These are phyloP conservation scores for Thamnophis elegans DNA, from an alignment of 2,797 vertebrate genomes.

Conservation along the genomic window DNA sequence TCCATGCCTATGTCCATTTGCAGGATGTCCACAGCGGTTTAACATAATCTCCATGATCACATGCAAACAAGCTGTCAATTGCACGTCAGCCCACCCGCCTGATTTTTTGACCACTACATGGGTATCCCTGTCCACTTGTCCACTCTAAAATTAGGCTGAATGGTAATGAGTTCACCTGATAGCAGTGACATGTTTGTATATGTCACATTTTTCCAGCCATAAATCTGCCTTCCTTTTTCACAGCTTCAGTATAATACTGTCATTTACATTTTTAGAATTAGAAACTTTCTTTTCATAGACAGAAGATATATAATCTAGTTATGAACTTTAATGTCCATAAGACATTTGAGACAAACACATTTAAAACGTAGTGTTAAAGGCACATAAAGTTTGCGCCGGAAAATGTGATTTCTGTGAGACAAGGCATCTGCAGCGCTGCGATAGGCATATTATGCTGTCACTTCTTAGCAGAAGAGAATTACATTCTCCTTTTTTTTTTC, in stretches of 20 bases:
- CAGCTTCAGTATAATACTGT: not conserved
- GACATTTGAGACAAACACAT: slow-evolving; percentile 18
- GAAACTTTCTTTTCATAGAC: slow-evolving; percentile 7
- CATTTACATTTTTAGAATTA: slow-evolving; percentile 35
- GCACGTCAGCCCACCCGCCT: not conserved
- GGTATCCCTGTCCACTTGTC: not conserved
- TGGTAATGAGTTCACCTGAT: not conserved
- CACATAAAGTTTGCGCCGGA: slow-evolving; percentile 26
- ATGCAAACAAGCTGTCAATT: not conserved
- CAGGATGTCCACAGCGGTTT: not conserved
- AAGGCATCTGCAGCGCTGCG: slow-evolving; percentile 6
- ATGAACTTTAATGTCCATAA: slow-evolving; percentile 12
- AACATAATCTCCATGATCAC: not conserved
- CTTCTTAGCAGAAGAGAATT: slow-evolving; percentile 1
- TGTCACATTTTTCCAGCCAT: not conserved
- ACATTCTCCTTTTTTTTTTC: not conserved
- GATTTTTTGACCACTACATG: not conserved
- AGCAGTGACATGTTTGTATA: not conserved
- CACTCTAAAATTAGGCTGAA: not conserved
- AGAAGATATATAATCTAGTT: slow-evolving; percentile 32
- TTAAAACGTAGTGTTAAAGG: slow-evolving; percentile 21
- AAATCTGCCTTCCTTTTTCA: not conserved
- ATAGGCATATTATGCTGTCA: slow-evolving; percentile 17
- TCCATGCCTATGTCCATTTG: not conserved
- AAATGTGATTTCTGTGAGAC: slow-evolving; percentile 27